A percentile compares a stretch with the other conserved stretches of the same genome.
Conservation (phyloP, 2,113 vertebrate genomes). For the Pagrus major region DNA sequence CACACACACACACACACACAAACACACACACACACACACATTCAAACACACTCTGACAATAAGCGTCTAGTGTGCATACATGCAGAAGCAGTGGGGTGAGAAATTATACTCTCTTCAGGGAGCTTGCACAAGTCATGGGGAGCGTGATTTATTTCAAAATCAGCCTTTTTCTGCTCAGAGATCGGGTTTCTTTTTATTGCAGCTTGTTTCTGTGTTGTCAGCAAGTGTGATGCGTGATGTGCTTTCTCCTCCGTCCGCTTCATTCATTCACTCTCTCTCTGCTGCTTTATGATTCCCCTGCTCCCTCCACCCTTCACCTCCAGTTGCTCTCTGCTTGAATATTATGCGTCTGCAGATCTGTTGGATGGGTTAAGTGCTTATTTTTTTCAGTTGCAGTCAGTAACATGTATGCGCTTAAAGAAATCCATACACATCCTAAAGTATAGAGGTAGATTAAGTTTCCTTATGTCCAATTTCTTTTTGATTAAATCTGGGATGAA, state of each 20-base stretch:
- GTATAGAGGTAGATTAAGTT: background rate
- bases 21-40: constrained; percentile 23
- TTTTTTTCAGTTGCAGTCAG: background rate
- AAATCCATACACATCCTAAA: background rate
- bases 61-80: constrained; percentile 6
- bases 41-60: constrained; percentile 19
- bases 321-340: background rate
- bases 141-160: constrained; percentile 74
- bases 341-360: constrained; percentile 4
- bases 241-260: constrained; percentile 18
- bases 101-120: constrained; percentile 66
- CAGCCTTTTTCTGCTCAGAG: constrained; percentile 60
- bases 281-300: background rate
- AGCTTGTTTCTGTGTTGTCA: constrained; percentile 68
- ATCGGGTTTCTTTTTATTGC: constrained; percentile 47
- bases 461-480: background rate
- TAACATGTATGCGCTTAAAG: background rate
- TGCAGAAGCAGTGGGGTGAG: constrained; percentile 63
- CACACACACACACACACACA: constrained; percentile 25
- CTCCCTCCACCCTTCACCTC: background rate
- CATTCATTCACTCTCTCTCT: constrained; percentile 26
- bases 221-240: constrained; percentile 53
- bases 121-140: constrained; percentile 49
- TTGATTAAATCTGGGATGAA: background rate
- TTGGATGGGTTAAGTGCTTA: background rate